These are phyloP conservation scores for Alectoris magna DNA, from an alignment of 2,797 vertebrate genomes.

Conservation along the genomic window DNA sequence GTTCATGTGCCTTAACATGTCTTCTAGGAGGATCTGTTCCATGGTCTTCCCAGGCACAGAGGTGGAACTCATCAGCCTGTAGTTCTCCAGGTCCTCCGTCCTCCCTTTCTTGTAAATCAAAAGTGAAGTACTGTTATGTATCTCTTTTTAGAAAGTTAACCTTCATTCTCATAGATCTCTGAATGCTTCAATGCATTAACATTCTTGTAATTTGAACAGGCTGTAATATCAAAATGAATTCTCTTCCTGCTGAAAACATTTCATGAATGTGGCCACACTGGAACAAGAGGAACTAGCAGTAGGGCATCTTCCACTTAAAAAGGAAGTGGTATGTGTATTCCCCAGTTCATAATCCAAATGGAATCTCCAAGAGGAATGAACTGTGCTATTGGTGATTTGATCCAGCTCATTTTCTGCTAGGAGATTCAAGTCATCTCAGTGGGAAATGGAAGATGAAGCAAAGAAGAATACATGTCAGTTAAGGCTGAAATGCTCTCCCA, in stretches of 20 bases:
- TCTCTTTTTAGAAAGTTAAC: background rate
- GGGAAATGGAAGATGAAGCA: background rate
- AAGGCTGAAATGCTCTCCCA: background rate
- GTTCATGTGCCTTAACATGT: too few species aligned
- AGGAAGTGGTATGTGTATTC: background rate
- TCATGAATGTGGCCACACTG: background rate
- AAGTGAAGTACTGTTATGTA: background rate
- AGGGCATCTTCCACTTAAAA: background rate
- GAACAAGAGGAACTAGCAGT: background rate
- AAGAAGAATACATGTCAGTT: background rate
- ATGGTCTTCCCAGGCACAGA: too few species aligned
- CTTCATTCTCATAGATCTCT: background rate
- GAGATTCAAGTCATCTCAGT: background rate
- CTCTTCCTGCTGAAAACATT: background rate
- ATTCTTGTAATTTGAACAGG: background rate
- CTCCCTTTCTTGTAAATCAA: too few species aligned
- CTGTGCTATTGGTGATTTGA: background rate
- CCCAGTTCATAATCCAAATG: background rate
- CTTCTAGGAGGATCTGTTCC: too few species aligned
- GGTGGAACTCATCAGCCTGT: too few species aligned
- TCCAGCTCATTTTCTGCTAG: background rate
- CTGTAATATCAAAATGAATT: background rate
- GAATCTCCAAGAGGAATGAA: fast-evolving
- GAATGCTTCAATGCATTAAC: background rate
- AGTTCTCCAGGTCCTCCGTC: too few species aligned